Conservation (phyloP, 2,888 invertebrate species). For the Cosmia pyralina region DNA sequence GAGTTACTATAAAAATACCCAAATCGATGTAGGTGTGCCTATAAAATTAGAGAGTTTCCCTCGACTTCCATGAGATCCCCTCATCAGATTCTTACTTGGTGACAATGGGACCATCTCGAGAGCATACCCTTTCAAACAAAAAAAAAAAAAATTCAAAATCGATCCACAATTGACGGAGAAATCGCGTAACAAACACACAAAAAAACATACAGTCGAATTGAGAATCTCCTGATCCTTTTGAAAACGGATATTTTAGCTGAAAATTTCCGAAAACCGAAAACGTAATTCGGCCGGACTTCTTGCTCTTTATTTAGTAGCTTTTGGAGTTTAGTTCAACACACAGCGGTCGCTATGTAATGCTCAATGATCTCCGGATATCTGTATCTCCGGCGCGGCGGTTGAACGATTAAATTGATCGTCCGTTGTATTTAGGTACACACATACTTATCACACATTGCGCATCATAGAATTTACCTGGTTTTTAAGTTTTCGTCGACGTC, state of each 20-base stretch:
- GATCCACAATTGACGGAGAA: no score
- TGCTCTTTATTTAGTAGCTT: background rate
- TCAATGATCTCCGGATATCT: constrained; percentile 3
- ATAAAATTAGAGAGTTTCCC: no score
- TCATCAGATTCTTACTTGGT: no score
- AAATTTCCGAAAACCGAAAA: background rate
- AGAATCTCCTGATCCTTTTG: no score
- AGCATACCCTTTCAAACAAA: no score
- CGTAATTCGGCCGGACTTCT: background rate
- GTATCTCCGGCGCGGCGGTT: background rate
- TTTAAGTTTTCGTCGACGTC: background rate
- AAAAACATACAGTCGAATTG: no score
- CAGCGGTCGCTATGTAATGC: background rate
- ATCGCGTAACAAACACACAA: no score
- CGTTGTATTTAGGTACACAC: background rate
- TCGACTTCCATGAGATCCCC: no score
- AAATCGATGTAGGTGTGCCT: no score
- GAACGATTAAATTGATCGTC: background rate
- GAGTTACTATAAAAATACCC: no score
- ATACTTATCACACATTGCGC: background rate
- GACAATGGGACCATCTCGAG: no score
- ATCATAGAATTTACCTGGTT: background rate
- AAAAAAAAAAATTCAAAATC: no score
- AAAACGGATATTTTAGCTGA: background rate
- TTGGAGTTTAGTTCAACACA: background rate